Percentiles rank a stretch among this genome's conserved stretches.
Conservation (phyloP, 1,140 invertebrate genomes). For the Marisa cornuarietis region DNA sequence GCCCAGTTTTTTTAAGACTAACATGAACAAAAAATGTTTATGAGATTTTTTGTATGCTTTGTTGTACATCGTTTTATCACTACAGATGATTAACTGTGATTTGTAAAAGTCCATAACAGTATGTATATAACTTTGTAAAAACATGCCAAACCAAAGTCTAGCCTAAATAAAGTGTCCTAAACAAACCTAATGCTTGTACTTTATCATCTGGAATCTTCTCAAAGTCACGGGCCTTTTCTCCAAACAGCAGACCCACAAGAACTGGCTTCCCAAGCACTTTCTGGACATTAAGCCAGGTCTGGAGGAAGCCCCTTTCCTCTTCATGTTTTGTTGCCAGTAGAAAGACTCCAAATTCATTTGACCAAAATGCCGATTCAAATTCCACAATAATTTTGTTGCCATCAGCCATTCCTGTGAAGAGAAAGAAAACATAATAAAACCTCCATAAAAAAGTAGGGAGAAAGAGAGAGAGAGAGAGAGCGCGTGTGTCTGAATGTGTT, state of each 20-base stretch:
- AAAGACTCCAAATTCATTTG: conserved; percentile 45
- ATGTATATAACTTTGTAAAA: background rate
- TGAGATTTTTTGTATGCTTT: background rate
- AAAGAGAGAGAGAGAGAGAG: background rate
- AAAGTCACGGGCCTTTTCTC: conserved; percentile 29
- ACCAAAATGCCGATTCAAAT: conserved; percentile 51
- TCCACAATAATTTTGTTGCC: conserved; percentile 47
- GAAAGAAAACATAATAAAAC: background rate
- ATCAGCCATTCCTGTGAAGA: conserved; percentile 28
- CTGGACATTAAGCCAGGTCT: conserved; percentile 45
- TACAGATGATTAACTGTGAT: background rate
- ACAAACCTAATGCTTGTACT: conserved; percentile 30
- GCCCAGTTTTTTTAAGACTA: conserved; percentile 35
- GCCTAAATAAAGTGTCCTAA: background rate
- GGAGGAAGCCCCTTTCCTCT: conserved; percentile 35
- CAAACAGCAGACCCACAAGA: conserved; percentile 37
- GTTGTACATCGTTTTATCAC: background rate
- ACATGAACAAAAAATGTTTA: background rate
- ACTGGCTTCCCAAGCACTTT: conserved; percentile 31
- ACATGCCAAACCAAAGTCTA: no score
- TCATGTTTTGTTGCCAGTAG: conserved; percentile 26
- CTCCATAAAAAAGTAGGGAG: background rate
- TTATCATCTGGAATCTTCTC: conserved; percentile 38
- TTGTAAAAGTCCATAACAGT: background rate
- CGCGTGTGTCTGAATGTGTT: no score